These are phyloP conservation scores for Sebastes matsubarae DNA, from an alignment of 2,797 vertebrate species.

Conservation along the genomic window DNA sequence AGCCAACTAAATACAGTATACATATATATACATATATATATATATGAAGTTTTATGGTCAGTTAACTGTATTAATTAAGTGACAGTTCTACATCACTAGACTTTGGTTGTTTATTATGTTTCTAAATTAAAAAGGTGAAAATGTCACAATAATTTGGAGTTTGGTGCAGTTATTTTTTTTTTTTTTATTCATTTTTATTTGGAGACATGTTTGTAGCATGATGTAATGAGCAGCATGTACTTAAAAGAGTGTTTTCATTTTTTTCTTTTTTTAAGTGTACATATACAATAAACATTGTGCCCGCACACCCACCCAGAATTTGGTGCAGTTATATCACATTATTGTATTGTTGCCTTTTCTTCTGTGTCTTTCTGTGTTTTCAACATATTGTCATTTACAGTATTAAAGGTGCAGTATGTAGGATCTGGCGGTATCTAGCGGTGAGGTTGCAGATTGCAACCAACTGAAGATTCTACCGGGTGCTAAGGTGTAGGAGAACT, in stretches of 20 bases:
- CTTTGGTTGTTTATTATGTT: conserved; percentile 56
- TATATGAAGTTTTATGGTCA: conserved; percentile 32
- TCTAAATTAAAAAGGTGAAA: conserved; percentile 62
- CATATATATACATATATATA: background rate
- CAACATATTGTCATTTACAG: background rate
- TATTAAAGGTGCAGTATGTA: no score
- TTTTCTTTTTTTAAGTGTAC: no score
- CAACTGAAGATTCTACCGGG: no score
- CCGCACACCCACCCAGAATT: background rate
- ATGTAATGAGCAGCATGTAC: no score
- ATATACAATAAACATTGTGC: no score
- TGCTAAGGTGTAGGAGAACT: no score
- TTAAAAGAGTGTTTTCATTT: no score
- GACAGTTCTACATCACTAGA: conserved; percentile 20
- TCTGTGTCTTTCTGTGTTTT: background rate
- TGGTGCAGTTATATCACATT: background rate
- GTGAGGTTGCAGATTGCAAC: no score
- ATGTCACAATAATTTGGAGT: conserved; percentile 7
- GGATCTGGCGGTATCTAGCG: no score
- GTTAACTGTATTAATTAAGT: conserved; percentile 34
- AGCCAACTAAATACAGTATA: background rate
- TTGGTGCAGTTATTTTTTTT: background rate
- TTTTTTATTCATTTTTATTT: no score
- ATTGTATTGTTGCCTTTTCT: background rate
- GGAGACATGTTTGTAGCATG: no score